These are phyloP conservation scores for Urophycis tenuis DNA, from an alignment of 2,797 vertebrate genomes.

Conservation along the genomic window DNA sequence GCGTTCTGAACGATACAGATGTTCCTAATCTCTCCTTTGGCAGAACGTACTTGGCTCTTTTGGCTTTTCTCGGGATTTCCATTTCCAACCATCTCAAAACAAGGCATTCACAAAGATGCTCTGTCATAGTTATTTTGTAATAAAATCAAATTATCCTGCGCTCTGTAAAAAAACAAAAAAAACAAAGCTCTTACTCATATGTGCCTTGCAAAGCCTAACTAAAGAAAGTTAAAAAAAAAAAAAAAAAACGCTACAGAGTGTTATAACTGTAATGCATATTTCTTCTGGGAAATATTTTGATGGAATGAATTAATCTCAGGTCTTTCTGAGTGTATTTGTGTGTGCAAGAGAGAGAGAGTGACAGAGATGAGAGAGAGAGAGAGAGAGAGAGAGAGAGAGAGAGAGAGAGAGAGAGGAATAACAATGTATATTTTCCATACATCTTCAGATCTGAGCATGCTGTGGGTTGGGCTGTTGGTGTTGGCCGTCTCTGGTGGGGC, in stretches of 20 bases:
- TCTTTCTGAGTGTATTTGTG: background rate
- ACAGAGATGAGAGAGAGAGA: background rate
- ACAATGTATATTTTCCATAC: background rate
- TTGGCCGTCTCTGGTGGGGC: conserved; percentile 16
- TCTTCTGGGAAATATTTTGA: too few species aligned
- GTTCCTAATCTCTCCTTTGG: background rate
- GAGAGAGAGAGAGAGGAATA: background rate
- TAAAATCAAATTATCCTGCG: background rate
- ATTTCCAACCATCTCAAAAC: background rate
- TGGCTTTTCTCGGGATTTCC: background rate
- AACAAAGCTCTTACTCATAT: background rate
- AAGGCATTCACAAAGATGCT: background rate
- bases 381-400: background rate
- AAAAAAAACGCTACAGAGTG: too few species aligned
- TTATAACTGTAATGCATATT: too few species aligned
- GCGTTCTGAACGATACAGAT: background rate
- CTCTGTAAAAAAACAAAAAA: background rate
- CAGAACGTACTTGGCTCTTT: background rate
- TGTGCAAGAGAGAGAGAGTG: background rate
- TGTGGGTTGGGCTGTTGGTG: conserved; percentile 34
- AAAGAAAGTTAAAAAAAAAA: too few species aligned
- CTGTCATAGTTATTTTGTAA: background rate
- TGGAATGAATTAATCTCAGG: background rate
- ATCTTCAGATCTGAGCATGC: conserved; percentile 25
- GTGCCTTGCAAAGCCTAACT: too few species aligned